A percentile compares a stretch with the other conserved stretches of the same genome.
Conservation (phyloP, 2,797 vertebrate genomes). For the Falco novaeseelandiae region DNA sequence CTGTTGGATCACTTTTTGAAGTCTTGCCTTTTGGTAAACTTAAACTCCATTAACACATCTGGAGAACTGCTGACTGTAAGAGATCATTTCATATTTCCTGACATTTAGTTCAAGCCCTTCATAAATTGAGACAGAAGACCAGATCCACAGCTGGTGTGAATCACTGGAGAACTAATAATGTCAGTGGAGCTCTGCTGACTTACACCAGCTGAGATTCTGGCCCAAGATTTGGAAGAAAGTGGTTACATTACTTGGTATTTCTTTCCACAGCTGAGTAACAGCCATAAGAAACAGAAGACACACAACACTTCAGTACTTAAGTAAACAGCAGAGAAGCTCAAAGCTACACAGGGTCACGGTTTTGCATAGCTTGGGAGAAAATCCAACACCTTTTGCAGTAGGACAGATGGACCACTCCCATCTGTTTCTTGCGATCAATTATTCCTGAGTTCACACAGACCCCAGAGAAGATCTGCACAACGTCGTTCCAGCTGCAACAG, state of each 20-base stretch:
- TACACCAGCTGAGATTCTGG: constrained; percentile 56
- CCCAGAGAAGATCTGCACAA: neutral
- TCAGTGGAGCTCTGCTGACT: constrained; percentile 39
- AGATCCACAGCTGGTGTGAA: constrained; percentile 55
- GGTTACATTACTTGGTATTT: constrained; percentile 25
- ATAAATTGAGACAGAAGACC: constrained; percentile 41
- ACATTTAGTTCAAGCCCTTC: constrained; percentile 42
- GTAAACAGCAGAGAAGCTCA: neutral
- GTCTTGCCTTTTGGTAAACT: constrained; percentile 51
- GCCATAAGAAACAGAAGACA: constrained; percentile 6
- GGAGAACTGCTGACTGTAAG: constrained; percentile 59
- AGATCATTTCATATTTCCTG: constrained; percentile 65
- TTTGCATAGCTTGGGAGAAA: neutral
- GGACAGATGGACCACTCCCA: neutral
- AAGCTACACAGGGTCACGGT: neutral
- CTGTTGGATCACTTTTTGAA: constrained; percentile 53
- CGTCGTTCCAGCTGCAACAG: neutral
- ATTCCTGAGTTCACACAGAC: neutral
- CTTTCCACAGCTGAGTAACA: constrained; percentile 42
- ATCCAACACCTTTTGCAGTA: neutral
- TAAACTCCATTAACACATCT: constrained; percentile 66
- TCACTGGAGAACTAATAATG: constrained; percentile 58
- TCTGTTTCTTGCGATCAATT: neutral
- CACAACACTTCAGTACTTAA: neutral
- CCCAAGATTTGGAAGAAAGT: constrained; percentile 32